Conservation (phyloP, 2,888 invertebrate genomes). For the Stenurella melanura region DNA sequence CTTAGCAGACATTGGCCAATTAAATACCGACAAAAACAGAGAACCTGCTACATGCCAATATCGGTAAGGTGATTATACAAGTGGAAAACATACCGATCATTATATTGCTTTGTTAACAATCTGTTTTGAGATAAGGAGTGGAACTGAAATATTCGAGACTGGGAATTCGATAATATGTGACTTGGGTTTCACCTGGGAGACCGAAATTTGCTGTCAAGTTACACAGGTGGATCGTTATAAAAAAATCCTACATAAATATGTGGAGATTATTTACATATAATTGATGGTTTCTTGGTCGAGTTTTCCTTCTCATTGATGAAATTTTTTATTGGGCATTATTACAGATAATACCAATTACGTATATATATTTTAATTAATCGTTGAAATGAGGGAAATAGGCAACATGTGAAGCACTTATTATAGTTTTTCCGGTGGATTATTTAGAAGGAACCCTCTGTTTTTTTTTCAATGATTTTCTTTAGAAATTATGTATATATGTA, state of each 20-base stretch:
- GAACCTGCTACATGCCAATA: conserved; percentile 50
- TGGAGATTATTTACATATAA: neutral
- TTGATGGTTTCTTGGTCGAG: neutral
- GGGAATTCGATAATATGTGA: conserved; percentile 9
- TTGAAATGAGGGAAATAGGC: no score
- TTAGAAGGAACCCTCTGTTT: no score
- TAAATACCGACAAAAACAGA: conserved; percentile 55
- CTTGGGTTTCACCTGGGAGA: conserved; percentile 19
- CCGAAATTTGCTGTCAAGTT: conserved; percentile 10
- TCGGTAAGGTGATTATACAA: conserved; percentile 49
- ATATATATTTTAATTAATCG: no score
- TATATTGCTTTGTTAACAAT: conserved; percentile 57
- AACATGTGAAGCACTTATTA: no score
- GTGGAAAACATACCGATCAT: conserved; percentile 55
- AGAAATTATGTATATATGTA: no score
- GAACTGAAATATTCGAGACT: conserved; percentile 20
- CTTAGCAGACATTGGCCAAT: conserved; percentile 50
- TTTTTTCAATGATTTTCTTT: no score
- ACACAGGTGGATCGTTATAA: conserved; percentile 23
- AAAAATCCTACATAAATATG: conserved; percentile 22
- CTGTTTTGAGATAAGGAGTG: conserved; percentile 44
- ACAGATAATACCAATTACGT: no score
- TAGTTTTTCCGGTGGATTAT: no score
- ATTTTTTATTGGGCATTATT: no score
- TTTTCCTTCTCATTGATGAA: no score